Base-by-base conservation (phyloP, 2,797 vertebrate genomes). In the Echiichthys vipera region DNA sequence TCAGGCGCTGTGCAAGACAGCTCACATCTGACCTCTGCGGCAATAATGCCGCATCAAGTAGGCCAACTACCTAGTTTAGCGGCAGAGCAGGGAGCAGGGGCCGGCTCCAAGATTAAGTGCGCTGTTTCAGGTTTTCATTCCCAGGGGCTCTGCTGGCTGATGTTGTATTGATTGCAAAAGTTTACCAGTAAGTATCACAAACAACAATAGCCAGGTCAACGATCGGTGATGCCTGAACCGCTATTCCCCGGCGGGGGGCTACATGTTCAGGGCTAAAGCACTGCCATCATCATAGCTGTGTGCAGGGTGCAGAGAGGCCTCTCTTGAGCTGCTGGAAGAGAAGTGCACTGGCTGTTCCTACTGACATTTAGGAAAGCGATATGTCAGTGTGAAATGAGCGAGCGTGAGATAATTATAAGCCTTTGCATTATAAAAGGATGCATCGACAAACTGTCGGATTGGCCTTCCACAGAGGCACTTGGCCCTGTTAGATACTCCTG, bases 101-200 rank as follows among this genome's bases (percentile, higher is more conserved):
- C 96, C 88, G 83, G 94, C 95, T 96, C 92, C 95, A 97, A 98
- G 98, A 98, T 99, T 96, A 97, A 99, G 97, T 97, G 95, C 88
- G 40, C 92, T 95, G 96, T 91, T 96, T 95, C 95, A 95, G 96
- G 93, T 95, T 95, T 95, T 93, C 94, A 93, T 94, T 99, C 97
- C 98, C 98, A 92, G 94, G 97, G 97, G 98, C 95, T 87, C 91
- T 88, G 88, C 83, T 71, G 94, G 95, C 96, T 99, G 96, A 95
- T 94, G 97, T 91, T 93, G 95, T 97, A 99, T 98, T 96, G 97
- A 99, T 99, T 97, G 97, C 83, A 84, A 96, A 97, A 97, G 96
- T 99, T 98, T 97, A 95, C 96, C 95, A 91, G 96, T 96, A 96
- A 98, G 97, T 95, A 96, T 95, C 97, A 96, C 96, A 97, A 97